Base-by-base conservation (phyloP, 37 sponge, comb jelly and placozoan species). In the Ephydatia muelleri region DNA sequence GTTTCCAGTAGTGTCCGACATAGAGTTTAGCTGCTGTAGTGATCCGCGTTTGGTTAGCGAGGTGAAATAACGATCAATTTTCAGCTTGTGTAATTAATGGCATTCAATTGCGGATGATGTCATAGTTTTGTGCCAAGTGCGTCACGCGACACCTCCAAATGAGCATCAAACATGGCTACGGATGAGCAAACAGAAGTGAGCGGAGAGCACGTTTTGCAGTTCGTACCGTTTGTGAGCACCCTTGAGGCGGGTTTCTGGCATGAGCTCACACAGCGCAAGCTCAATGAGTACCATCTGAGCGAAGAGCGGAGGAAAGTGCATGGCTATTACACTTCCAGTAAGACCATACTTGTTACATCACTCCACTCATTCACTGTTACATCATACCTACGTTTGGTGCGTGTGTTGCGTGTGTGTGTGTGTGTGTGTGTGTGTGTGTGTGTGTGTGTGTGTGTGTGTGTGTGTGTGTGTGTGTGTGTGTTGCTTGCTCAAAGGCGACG, bases 231-330 rank as follows among this genome's bases (percentile, higher is more conserved):
- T 49, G 79, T 83, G 65, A 96, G 97, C 77, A 86, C 86, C 2
- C 82, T 98, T 1, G 97, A 96, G n/a, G 72, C 90, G 29, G 95
- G 97, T 19, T 98, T 98, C 80, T 98, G 99, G 99, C 93, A 96
- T 76, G 89, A 88, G 68, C 85, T 98, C 38, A 86, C 89, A 27
- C 76, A 79, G 22, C 87, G 87, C 31, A 98, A 98, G 67, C 89
- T 98, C 47, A 94, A 98, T 29, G 78, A 88, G 49, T 89, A 94
- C 48, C 84, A 92, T 66, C 87, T 98, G 79, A 94, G 90, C 57
- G 95, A 94, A 37, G 88, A 78, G 67, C 70, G 85, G n/a, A 71
- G 82, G 21, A 67, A 79, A 5, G 83, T 98, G 67, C 35, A 14
- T 3, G 99, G 93, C 25, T 85, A 68, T 76, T 98, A 96, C 89